These are phyloP conservation scores for Rhodeus uyekii DNA, from an alignment of 2,797 vertebrate species.

Conservation along the genomic window DNA sequence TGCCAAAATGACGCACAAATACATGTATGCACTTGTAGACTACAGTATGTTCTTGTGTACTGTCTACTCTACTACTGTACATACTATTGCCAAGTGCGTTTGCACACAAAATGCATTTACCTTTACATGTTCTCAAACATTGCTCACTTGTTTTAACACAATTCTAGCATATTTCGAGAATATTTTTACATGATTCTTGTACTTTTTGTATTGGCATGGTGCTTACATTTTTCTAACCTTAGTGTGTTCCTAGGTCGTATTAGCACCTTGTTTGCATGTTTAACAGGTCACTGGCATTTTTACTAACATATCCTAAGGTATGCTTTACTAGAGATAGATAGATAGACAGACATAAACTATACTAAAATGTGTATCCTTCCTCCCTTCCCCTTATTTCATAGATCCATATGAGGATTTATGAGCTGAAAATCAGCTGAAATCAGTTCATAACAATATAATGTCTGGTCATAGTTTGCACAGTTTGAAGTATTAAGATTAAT, in stretches of 20 bases:
- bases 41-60: not conserved
- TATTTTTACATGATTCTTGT: not conserved
- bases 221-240: not conserved
- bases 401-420: not conserved
- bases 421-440: not conserved
- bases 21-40: not conserved
- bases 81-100: not conserved
- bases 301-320: not conserved
- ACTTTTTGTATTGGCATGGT: not conserved
- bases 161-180: not conserved
- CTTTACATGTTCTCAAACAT: not conserved
- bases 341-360: not conserved
- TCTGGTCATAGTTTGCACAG: constrained; percentile 8
- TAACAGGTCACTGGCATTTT: not conserved
- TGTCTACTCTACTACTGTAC: no score
- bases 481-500: constrained; percentile 31
- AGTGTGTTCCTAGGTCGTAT: not conserved
- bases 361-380: not conserved
- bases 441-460: not conserved
- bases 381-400: not conserved
- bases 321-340: not conserved
- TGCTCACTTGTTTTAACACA: not conserved
- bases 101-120: not conserved
- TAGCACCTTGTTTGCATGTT: not conserved
- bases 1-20: not conserved